phyloP scores from a whole-genome alignment of 2,113 vertebrate species.

The Odontesthes bonariensis region DNA sequence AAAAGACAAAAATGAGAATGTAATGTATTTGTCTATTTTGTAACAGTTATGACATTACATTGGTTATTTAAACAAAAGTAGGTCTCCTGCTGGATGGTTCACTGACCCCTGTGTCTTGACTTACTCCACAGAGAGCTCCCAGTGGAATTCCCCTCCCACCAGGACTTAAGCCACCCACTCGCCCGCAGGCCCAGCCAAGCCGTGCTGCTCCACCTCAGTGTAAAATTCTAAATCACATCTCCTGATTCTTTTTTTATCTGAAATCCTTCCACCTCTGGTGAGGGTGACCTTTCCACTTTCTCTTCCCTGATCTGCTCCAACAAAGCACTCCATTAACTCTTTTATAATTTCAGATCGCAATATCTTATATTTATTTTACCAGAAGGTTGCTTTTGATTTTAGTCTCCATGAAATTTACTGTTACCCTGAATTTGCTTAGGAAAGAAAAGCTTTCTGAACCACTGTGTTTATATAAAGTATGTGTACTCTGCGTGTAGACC shows the following conservation, averaged over 20 bases:
- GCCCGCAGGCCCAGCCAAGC: slow-evolving; percentile 59
- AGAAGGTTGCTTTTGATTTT: too few species aligned
- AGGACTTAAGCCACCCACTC: slow-evolving; percentile 79
- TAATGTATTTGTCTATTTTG: slow-evolving; percentile 52
- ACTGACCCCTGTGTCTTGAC: neutral
- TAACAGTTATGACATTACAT: neutral
- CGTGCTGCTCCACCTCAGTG: slow-evolving; percentile 50
- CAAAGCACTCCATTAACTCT: too few species aligned
- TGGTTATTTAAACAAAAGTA: neutral
- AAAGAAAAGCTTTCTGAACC: too few species aligned
- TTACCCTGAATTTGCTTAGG: too few species aligned
- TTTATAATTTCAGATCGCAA: too few species aligned
- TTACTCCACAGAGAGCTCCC: slow-evolving; percentile 64
- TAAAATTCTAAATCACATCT: slow-evolving; percentile 33
- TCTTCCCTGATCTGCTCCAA: neutral
- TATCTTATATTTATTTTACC: too few species aligned
- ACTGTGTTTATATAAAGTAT: too few species aligned
- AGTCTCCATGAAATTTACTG: too few species aligned
- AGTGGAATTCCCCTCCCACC: slow-evolving; percentile 84
- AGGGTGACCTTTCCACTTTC: neutral
- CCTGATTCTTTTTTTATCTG: neutral
- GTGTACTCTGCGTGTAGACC: too few species aligned
- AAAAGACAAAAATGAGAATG: slow-evolving; percentile 73
- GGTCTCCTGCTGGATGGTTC: neutral
- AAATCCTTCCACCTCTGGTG: neutral